Percentiles rank a stretch among this genome's conserved stretches.
phyloP scores from a whole-genome alignment of 1,140 invertebrate genomes.

The Drosophila punjabiensis region DNA sequence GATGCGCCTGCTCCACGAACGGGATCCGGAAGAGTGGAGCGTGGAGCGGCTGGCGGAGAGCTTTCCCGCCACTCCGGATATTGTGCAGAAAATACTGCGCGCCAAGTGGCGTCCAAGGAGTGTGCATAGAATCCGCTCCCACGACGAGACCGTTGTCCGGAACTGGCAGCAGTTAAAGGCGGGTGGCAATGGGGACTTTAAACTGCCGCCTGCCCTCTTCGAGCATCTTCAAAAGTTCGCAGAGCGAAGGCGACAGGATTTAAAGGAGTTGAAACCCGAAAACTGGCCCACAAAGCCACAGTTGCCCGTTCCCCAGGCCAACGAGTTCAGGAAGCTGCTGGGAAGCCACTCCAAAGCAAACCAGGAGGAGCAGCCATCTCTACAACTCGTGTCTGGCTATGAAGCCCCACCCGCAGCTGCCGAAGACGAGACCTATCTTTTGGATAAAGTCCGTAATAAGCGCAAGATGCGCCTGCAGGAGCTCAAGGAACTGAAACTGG shows the following conservation, averaged over 20 bases:
- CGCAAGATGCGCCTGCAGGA: slow-evolving; percentile 75
- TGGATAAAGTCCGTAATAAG: slow-evolving; percentile 68
- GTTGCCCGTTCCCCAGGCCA: slow-evolving; percentile 68
- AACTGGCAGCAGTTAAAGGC: slow-evolving; percentile 89
- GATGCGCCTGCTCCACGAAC: slow-evolving; percentile 89
- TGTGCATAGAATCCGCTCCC: slow-evolving; percentile 86
- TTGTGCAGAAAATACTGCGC: slow-evolving; percentile 88
- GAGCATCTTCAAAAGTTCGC: slow-evolving; percentile 89
- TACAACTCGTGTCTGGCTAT: slow-evolving; percentile 10
- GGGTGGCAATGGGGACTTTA: slow-evolving; percentile 86
- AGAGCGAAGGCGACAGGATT: slow-evolving; percentile 49
- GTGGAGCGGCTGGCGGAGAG: slow-evolving; percentile 90
- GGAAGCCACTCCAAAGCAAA: slow-evolving; percentile 34
- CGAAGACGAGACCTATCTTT: slow-evolving; percentile 82
- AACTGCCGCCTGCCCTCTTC: slow-evolving; percentile 85
- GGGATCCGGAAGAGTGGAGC: slow-evolving; percentile 91
- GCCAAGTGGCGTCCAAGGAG: slow-evolving; percentile 88
- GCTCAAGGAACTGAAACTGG: slow-evolving; percentile 48
- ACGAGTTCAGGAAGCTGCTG: slow-evolving; percentile 86
- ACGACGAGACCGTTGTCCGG: slow-evolving; percentile 88
- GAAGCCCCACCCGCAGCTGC: neutral
- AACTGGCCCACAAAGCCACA: slow-evolving; percentile 53
- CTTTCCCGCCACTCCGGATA: slow-evolving; percentile 90
- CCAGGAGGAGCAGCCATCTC: neutral
- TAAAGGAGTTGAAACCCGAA: slow-evolving; percentile 42